Conservation (phyloP, 1,140 invertebrate genomes). For the Metopolophium dirhodum region DNA sequence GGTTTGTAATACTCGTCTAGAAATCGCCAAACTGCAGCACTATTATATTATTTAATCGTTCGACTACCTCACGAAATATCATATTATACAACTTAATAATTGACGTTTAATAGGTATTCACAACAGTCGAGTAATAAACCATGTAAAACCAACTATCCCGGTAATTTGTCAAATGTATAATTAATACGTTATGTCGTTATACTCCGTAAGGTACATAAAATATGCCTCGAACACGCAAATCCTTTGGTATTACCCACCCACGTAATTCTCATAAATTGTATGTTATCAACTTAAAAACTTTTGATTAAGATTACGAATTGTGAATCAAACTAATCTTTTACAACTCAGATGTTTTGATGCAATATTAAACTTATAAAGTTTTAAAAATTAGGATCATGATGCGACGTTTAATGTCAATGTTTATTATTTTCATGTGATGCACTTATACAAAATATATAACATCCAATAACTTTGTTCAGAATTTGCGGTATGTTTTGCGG, state of each 20-base stretch:
- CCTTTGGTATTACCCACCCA: neutral
- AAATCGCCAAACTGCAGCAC: neutral
- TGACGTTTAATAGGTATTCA: neutral
- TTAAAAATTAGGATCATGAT: neutral
- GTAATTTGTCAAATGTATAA: slow-evolving; percentile 27
- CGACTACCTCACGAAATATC: neutral
- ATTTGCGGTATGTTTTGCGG: neutral
- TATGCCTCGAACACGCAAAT: neutral
- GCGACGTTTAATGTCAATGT: neutral
- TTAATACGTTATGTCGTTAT: neutral
- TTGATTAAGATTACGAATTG: neutral
- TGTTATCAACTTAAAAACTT: slow-evolving; percentile 35
- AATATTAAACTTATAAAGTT: neutral
- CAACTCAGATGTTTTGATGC: neutral
- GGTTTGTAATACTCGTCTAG: neutral
- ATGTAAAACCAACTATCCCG: neutral
- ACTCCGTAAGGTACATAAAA: neutral
- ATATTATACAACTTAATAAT: too few species aligned
- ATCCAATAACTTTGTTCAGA: neutral
- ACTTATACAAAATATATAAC: neutral
- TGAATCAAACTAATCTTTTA: slow-evolving; percentile 23
- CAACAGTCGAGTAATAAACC: neutral
- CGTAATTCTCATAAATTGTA: slow-evolving; percentile 5
- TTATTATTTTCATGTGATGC: neutral
- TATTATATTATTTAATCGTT: neutral